phyloP scores from a whole-genome alignment of 2,113 vertebrate species.

The Coturnix japonica region DNA sequence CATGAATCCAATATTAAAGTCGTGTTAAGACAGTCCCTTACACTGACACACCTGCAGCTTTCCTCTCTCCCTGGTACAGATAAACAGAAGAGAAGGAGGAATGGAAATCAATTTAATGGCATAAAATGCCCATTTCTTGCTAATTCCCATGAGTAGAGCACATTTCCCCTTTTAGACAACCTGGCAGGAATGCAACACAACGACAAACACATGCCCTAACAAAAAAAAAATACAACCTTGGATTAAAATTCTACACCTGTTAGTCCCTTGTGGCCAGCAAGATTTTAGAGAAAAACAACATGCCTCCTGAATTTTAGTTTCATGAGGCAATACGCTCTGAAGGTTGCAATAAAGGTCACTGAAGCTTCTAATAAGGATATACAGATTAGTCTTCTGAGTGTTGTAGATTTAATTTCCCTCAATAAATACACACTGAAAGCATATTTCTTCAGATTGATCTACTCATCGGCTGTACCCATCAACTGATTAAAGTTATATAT shows the following conservation, averaged over 20 bases:
- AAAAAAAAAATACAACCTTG: background rate
- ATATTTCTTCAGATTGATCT: constrained; percentile 47
- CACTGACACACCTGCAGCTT: background rate
- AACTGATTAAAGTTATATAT: constrained; percentile 32
- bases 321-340: background rate
- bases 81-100: background rate
- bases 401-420: constrained; percentile 30
- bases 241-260: background rate
- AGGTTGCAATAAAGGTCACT: constrained; percentile 1
- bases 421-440: constrained; percentile 19
- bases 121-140: background rate
- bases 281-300: constrained; percentile 3
- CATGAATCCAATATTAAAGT: background rate
- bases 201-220: background rate
- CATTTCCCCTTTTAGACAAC: background rate
- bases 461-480: background rate
- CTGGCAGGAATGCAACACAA: background rate
- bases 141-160: background rate
- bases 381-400: constrained; percentile 15
- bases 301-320: constrained; percentile 13
- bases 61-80: background rate
- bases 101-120: background rate
- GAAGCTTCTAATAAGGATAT: constrained; percentile 8
- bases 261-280: background rate
- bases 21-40: background rate